Percentiles rank a stretch among this genome's conserved stretches.
Conservation (phyloP, 2,888 invertebrate genomes). For the Marasmarcha lunaedactyla region DNA sequence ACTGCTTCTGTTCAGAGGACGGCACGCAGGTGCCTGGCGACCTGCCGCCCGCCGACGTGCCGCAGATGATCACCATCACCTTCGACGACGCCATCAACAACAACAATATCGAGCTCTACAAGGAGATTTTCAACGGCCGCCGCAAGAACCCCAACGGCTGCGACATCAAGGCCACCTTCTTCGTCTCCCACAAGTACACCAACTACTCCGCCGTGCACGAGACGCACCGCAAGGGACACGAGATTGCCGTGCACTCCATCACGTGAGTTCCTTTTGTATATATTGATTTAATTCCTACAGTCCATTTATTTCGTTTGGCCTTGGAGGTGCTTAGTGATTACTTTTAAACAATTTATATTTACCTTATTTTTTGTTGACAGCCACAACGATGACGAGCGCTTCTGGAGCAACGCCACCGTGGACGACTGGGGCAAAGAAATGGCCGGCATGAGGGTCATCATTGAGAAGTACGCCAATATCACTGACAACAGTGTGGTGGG, state of each 20-base stretch:
- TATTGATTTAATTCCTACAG: no score
- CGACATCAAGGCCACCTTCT: slow-evolving; percentile 92
- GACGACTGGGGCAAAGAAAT: slow-evolving; percentile 96
- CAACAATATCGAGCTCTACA: slow-evolving; percentile 93
- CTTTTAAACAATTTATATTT: no score
- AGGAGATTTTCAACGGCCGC: slow-evolving; percentile 90
- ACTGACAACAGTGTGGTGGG: slow-evolving; percentile 93
- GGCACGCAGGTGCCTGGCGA: slow-evolving; percentile 90
- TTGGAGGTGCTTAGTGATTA: not conserved
- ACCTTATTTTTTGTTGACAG: slow-evolving; percentile 41
- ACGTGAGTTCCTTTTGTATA: slow-evolving; percentile 74
- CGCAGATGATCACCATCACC: slow-evolving; percentile 94
- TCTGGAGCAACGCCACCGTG: slow-evolving; percentile 93
- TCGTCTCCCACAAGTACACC: slow-evolving; percentile 92
- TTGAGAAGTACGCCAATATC: slow-evolving; percentile 89
- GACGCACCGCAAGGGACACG: slow-evolving; percentile 91
- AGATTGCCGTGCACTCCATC: slow-evolving; percentile 94
- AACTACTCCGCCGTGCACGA: slow-evolving; percentile 95
- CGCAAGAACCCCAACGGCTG: slow-evolving; percentile 94
- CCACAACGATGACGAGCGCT: slow-evolving; percentile 91
- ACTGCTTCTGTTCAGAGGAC: slow-evolving; percentile 95
- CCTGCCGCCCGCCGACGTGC: slow-evolving; percentile 85
- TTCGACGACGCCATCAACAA: slow-evolving; percentile 96
- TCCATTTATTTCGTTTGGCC: no score
- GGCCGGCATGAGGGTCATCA: slow-evolving; percentile 93